Conservation (phyloP, 2,797 vertebrate species). For the Sebastes goodei region DNA sequence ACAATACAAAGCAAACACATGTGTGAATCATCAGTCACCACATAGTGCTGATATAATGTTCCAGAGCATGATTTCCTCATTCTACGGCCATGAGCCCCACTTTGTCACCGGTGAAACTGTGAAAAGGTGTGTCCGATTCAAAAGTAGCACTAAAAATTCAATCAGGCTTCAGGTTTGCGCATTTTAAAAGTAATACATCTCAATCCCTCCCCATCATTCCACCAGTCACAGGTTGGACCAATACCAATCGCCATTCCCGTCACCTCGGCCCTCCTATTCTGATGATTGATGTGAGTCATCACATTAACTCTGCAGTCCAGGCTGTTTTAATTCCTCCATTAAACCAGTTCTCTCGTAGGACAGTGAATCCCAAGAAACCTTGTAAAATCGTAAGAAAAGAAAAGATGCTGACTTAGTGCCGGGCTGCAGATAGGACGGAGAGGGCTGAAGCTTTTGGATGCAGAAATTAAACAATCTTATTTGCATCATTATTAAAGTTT, state of each 20-base stretch:
- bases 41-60: slow-evolving; percentile 36
- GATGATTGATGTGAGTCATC: slow-evolving; percentile 62
- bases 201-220: slow-evolving; percentile 14
- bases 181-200: slow-evolving; percentile 23
- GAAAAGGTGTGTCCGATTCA: slow-evolving; percentile 45
- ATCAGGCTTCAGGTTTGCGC: slow-evolving; percentile 6
- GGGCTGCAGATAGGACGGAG: slow-evolving; percentile 9
- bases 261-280: slow-evolving; percentile 28
- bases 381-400: slow-evolving; percentile 25
- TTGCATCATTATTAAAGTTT: slow-evolving; percentile 56
- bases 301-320: slow-evolving; percentile 53
- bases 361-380: slow-evolving; percentile 44
- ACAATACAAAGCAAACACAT: slow-evolving; percentile 62
- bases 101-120: slow-evolving; percentile 1
- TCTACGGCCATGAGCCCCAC: slow-evolving; percentile 4
- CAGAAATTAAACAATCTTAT: slow-evolving; percentile 45
- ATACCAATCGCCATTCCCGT: slow-evolving; percentile 20
- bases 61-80: slow-evolving; percentile 24
- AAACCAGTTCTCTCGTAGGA: slow-evolving; percentile 33
- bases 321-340: slow-evolving; percentile 47
- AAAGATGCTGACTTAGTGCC: slow-evolving; percentile 54
- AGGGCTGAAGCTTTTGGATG: slow-evolving; percentile 10
- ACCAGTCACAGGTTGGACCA: slow-evolving; percentile 36
- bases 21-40: slow-evolving; percentile 55
- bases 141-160: slow-evolving; percentile 1